These are phyloP conservation scores for Seriola dumerili DNA, from an alignment of 2,113 vertebrate species.

Conservation along the genomic window DNA sequence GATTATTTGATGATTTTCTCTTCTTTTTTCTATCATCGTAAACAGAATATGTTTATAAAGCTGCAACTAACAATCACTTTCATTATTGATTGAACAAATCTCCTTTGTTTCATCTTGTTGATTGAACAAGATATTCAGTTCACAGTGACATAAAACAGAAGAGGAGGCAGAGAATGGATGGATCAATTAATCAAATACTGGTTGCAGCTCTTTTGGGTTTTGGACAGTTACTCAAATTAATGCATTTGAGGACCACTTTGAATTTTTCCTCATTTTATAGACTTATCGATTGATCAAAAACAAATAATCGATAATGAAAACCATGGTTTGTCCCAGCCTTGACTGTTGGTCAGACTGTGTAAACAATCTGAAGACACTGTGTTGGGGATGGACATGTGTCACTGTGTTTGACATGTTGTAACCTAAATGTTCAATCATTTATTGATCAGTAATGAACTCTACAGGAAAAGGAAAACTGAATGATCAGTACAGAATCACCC, in stretches of 20 bases:
- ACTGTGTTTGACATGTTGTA: not conserved
- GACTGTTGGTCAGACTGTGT: not conserved
- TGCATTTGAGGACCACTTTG: not conserved
- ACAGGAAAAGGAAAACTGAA: not conserved
- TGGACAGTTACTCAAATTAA: not conserved
- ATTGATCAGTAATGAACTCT: constrained; percentile 24
- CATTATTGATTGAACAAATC: not conserved
- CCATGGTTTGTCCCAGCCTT: not conserved
- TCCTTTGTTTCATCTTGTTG: not conserved
- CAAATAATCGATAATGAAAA: not conserved
- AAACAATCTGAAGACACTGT: not conserved
- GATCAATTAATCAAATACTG: not conserved
- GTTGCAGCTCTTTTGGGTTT: not conserved
- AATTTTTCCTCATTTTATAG: too few species aligned
- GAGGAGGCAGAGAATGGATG: not conserved
- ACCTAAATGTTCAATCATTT: not conserved
- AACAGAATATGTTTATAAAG: not conserved
- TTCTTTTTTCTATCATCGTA: not conserved
- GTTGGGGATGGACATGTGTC: not conserved
- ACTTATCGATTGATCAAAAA: not conserved
- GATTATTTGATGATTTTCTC: too few species aligned
- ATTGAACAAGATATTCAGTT: not conserved
- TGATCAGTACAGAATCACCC: not conserved
- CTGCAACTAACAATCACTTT: not conserved
- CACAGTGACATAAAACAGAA: not conserved